A percentile compares a stretch with the other conserved stretches of the same genome.
Conservation (phyloP, 2,888 invertebrate genomes). For the Drosophila picticornis region DNA sequence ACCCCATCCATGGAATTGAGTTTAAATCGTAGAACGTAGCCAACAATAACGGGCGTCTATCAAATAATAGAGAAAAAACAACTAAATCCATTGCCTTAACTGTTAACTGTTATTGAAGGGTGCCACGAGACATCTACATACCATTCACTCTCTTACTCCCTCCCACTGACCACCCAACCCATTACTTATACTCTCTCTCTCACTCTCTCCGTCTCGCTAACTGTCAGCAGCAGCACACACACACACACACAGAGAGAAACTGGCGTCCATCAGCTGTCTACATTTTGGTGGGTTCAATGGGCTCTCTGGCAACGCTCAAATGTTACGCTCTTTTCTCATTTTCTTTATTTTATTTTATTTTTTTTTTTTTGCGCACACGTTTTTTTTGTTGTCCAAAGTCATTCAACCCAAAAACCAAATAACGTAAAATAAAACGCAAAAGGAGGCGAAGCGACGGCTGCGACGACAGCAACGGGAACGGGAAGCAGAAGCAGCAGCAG, state of each 20-base stretch:
- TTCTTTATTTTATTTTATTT: conserved; percentile 39
- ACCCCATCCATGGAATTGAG: neutral
- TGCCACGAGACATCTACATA: conserved; percentile 39
- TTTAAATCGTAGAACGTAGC: conserved; percentile 5
- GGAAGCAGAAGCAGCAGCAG: conserved; percentile 30
- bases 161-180: neutral
- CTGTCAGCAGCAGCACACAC: conserved; percentile 15
- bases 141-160: conserved; percentile 1
- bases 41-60: conserved; percentile 8
- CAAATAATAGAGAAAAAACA: neutral
- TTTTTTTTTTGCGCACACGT: conserved; percentile 64
- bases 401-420: conserved; percentile 77
- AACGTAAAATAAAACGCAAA: conserved; percentile 72
- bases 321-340: conserved; percentile 65
- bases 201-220: neutral
- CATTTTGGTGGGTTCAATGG: conserved; percentile 74
- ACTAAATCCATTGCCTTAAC: conserved; percentile 21
- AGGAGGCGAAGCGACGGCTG: conserved; percentile 29
- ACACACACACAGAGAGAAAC: neutral
- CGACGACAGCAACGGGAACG: conserved; percentile 34
- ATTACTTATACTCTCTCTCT: conserved; percentile 1
- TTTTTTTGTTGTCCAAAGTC: conserved; percentile 77
- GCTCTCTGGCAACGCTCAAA: conserved; percentile 54
- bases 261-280: conserved; percentile 68
- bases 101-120: conserved; percentile 41